Evolutionary conservation across 2,888 invertebrate genomes (phyloP).

Genomic region (Atrina japonica): DNA sequence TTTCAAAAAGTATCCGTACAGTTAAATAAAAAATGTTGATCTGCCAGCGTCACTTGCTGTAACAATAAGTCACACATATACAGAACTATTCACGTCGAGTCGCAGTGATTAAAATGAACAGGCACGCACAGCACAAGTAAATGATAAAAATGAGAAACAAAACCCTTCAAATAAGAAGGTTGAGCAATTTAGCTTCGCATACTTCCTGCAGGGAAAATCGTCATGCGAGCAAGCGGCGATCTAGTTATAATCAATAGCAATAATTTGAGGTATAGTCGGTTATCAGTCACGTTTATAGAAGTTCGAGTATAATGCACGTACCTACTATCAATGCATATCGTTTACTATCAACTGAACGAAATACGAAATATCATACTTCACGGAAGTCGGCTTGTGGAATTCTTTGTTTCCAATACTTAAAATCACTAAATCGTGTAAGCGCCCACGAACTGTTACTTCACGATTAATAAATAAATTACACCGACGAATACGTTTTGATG

Average conservation of each 20-base stretch:
- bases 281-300: slow-evolving; percentile 37
- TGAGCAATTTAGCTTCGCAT: slow-evolving; percentile 22
- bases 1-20: slow-evolving; percentile 11
- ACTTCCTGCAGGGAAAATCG: slow-evolving; percentile 34
- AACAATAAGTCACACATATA: slow-evolving; percentile 14
- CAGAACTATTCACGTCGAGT: slow-evolving; percentile 10
- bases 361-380: slow-evolving; percentile 2
- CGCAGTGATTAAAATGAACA: slow-evolving; percentile 24
- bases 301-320: slow-evolving; percentile 24
- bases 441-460: too few relatives aligned
- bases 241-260: slow-evolving; percentile 36
- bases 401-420: slow-evolving; percentile 18
- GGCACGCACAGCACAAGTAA: slow-evolving; percentile 24
- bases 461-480: too few relatives aligned
- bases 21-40: slow-evolving; percentile 16
- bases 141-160: slow-evolving; percentile 38
- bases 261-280: slow-evolving; percentile 28
- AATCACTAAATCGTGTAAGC: slow-evolving; percentile 21
- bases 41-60: slow-evolving; percentile 18
- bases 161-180: slow-evolving; percentile 24
- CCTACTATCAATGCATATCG: slow-evolving; percentile 19
- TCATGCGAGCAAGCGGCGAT: slow-evolving; percentile 17
- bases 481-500: too few relatives aligned
- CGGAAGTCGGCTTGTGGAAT: slow-evolving; percentile 20
- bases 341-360: slow-evolving; percentile 1